Conservation (phyloP, 2,113 vertebrate genomes). For the Muntiacus muntjak region DNA sequence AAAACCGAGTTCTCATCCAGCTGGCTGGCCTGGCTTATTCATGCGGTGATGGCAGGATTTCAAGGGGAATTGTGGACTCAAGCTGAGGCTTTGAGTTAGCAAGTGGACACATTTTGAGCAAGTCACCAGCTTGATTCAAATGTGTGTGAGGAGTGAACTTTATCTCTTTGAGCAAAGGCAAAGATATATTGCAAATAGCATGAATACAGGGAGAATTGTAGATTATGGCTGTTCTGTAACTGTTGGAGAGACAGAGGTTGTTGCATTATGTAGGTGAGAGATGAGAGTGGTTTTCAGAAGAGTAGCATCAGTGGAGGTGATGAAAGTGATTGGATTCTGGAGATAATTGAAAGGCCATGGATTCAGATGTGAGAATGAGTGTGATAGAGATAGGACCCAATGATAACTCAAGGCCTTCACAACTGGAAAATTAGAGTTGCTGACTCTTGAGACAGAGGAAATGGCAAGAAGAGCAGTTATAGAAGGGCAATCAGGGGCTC, state of each 20-base stretch:
- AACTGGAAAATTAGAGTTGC: neutral
- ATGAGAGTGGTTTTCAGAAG: neutral
- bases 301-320: neutral
- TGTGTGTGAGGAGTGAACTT: neutral
- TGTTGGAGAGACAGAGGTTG: neutral
- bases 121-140: fast-evolving
- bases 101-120: neutral
- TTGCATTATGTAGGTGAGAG: too few species aligned
- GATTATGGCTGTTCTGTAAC: neutral
- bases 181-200: neutral
- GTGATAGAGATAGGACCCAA: neutral
- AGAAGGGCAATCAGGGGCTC: neutral
- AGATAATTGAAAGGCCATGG: neutral
- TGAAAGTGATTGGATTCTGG: neutral
- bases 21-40: neutral
- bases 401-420: neutral
- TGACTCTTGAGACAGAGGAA: neutral
- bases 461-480: neutral
- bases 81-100: neutral
- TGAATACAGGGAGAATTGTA: neutral
- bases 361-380: neutral
- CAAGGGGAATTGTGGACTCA: neutral
- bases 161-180: neutral
- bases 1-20: neutral
- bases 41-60: neutral